A percentile compares a stretch with the other conserved stretches of the same genome.
These are phyloP conservation scores for Synodontis membranacea DNA, from an alignment of 2,113 vertebrate species.

Conservation along the genomic window DNA sequence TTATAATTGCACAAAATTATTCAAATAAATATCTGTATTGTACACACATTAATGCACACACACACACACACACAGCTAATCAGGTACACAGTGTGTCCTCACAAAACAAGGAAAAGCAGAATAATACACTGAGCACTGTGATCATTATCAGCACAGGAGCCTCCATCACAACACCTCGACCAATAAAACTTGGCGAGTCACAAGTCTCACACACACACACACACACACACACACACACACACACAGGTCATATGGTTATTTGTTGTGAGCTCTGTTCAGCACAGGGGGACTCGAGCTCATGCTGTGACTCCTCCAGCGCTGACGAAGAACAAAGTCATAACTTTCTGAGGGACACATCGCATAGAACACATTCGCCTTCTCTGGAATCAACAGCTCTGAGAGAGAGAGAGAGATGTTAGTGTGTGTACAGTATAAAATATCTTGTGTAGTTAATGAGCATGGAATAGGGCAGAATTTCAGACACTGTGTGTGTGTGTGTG, in stretches of 20 bases:
- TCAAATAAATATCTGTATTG: slow-evolving; percentile 10
- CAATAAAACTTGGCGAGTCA: slow-evolving; percentile 22
- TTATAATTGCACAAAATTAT: background rate
- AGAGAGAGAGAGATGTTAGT: background rate
- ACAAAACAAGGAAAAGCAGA: background rate
- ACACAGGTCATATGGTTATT: slow-evolving; percentile 34
- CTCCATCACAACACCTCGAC: background rate
- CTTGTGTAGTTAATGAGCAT: too few relatives aligned
- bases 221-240: background rate
- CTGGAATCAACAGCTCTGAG: slow-evolving; percentile 84
- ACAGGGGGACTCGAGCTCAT: slow-evolving; percentile 59
- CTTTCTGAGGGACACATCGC: slow-evolving; percentile 81
- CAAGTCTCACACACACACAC: background rate
- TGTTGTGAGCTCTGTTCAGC: slow-evolving; percentile 53
- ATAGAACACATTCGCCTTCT: slow-evolving; percentile 87
- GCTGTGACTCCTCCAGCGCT: slow-evolving; percentile 61
- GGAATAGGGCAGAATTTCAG: too few relatives aligned
- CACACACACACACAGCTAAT: background rate
- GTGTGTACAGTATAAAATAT: too few relatives aligned
- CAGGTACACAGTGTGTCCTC: background rate
- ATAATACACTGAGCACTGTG: background rate
- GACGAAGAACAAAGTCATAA: slow-evolving; percentile 82
- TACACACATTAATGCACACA: background rate
- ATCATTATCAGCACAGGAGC: too few relatives aligned
- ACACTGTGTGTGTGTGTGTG: background rate